phyloP scores from a whole-genome alignment of 1,140 invertebrate species.

The Macrobrachium rosenbergii region DNA sequence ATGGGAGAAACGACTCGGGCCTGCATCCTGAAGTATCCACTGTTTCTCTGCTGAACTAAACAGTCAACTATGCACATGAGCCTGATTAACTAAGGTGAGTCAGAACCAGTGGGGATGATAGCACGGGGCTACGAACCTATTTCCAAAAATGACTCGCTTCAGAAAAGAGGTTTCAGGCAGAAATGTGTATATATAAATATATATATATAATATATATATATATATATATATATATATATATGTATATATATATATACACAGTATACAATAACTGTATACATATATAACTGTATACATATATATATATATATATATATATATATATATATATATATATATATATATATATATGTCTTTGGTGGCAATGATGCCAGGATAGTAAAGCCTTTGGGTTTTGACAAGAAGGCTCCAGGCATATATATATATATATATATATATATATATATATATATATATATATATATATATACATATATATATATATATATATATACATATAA shows the following conservation, averaged over 20 bases:
- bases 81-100: too few species aligned
- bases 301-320: conserved; percentile 22
- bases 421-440: conserved; percentile 13
- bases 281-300: background rate
- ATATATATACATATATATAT: background rate
- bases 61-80: too few species aligned
- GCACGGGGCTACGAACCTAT: too few species aligned
- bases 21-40: too few species aligned
- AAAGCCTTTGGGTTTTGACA: too few species aligned
- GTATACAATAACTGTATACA: background rate
- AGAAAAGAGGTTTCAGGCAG: too few species aligned
- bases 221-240: conserved; percentile 7
- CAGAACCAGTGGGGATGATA: too few species aligned
- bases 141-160: too few species aligned
- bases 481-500: conserved; percentile 13
- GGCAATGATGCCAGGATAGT: too few species aligned
- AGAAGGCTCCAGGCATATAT: background rate
- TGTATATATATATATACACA: background rate
- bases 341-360: background rate
- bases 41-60: too few species aligned
- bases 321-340: conserved; percentile 19
- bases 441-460: conserved; percentile 2
- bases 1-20: too few species aligned
- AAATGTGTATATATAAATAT: background rate
- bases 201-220: background rate